Base-by-base conservation (phyloP, 2,797 vertebrate genomes). In the Pogonophryne albipinna region DNA sequence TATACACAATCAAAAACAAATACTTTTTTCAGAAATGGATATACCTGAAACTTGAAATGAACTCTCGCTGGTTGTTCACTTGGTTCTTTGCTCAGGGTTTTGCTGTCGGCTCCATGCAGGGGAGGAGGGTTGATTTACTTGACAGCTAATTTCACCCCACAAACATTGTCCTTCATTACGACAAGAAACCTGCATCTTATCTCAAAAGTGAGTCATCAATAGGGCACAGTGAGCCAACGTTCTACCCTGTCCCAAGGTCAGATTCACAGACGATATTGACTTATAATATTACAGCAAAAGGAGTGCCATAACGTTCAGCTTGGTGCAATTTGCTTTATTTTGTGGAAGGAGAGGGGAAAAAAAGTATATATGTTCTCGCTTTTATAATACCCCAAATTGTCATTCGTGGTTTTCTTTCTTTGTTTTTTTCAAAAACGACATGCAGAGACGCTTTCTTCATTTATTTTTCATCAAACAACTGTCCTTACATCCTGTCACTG, bases 41-140 rank as follows among this genome's bases (percentile, higher is more conserved):
- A 50, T 12, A 56, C 17, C 38, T 17, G 34, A 61, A 12, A 45
- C 45, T 41, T 60, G 15, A 10, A 58, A 59, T 42, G 9, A 59
- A 46, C 44, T 50, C 20, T 15, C 13, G 68, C 6, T 20, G 27
- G 53, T 74, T 57, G 56, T 19, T 42, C 12, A 34, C 41, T 46
- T 45, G 3, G 50, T 66, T 45, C 19, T 56, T 66, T 64, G 69
- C 74, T 79, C 77, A 62, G 63, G 58, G 53, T 75, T 75, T 27
- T 20, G 23, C 9, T 38, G 52, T 72, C 60, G 46, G 38, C 51
- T 79, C 17, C 6, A 45, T 16, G 46, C 59, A 69, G 19, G 46
- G 47, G 3, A 45, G 20, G 14, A 55, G 3, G 46, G 10, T 38
- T 64, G 72, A 49, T 50, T 17, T n/a, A 59, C 65, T 42, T 65